These are phyloP conservation scores for Elephantulus edwardii DNA, from an alignment of 2,113 vertebrate species.

Conservation along the genomic window DNA sequence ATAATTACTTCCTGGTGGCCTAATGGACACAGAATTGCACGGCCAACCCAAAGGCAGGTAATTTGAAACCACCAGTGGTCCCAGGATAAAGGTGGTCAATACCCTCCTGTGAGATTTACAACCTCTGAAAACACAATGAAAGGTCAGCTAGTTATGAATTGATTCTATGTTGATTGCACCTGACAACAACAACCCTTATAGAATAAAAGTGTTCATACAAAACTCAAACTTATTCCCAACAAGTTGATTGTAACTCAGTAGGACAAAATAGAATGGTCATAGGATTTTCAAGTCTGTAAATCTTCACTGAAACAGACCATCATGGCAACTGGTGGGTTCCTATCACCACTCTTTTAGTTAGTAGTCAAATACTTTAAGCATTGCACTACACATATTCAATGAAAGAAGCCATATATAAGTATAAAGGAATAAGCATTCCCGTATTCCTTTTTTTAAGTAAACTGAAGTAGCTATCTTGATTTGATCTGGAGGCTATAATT, in stretches of 20 bases:
- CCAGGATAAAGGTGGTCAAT: too few species aligned
- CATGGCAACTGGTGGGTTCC: background rate
- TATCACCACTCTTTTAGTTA: background rate
- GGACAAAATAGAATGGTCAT: background rate
- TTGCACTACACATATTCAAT: background rate
- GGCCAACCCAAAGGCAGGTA: too few species aligned
- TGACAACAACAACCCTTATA: background rate
- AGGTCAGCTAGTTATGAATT: background rate
- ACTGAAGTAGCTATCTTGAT: too few species aligned
- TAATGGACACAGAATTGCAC: too few species aligned
- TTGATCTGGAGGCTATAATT: background rate
- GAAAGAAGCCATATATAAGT: background rate
- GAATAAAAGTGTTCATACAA: background rate
- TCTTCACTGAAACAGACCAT: background rate
- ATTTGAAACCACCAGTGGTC: too few species aligned
- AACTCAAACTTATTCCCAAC: background rate
- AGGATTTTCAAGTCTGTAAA: background rate
- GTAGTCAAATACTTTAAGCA: background rate
- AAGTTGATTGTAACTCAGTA: background rate
- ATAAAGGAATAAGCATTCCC: background rate
- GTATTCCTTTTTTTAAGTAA: background rate
- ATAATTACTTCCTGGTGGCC: too few species aligned
- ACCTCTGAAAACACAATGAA: too few species aligned
- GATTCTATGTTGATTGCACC: background rate
- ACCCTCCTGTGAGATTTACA: too few species aligned